Conservation (phyloP, 1,140 invertebrate genomes). For the Phymorhynchus buccinoides region DNA sequence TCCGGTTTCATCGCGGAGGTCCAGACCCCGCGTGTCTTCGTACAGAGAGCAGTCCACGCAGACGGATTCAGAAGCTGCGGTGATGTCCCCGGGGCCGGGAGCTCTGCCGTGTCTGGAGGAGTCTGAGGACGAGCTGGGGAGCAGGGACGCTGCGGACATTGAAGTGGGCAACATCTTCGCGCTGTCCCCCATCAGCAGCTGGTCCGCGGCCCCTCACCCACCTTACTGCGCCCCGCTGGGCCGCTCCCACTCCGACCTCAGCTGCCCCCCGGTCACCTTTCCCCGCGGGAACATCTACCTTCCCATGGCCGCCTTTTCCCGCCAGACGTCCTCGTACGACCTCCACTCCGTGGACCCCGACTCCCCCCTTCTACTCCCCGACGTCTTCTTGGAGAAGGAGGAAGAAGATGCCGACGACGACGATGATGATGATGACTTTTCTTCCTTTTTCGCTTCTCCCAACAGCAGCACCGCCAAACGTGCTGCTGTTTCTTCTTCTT, state of each 20-base stretch:
- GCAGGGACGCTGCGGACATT: background rate
- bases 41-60: background rate
- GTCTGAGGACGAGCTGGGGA: background rate
- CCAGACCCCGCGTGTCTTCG: background rate
- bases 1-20: background rate
- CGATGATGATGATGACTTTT: background rate
- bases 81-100: background rate
- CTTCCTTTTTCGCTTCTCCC: background rate
- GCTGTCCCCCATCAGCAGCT: background rate
- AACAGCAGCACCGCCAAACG: background rate
- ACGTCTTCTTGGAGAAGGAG: background rate
- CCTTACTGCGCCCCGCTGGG: background rate
- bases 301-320: background rate
- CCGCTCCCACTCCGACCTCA: background rate
- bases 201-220: background rate
- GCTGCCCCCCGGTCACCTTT: background rate
- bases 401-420: background rate
- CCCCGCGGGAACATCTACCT: background rate
- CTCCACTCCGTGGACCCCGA: background rate
- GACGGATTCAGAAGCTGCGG: background rate
- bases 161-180: constrained; percentile 4
- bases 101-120: background rate
- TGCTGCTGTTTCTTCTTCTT: too few relatives aligned
- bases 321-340: background rate
- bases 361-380: background rate